Evolutionary conservation across 2,888 invertebrate species (phyloP).

Genomic region (Caenorhabditis drosophilae): DNA sequence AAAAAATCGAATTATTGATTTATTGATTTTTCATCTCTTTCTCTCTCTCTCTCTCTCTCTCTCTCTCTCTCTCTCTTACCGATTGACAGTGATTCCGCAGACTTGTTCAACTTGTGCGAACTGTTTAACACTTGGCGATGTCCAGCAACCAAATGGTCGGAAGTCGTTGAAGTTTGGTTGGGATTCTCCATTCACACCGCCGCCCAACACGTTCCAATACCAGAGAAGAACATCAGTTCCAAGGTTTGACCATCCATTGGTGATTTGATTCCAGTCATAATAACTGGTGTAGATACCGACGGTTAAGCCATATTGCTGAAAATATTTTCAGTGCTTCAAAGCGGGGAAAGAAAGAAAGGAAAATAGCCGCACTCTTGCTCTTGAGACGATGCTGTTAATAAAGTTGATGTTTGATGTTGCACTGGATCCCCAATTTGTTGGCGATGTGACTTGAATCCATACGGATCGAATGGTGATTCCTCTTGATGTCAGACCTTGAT

Average conservation of each 20-base stretch:
- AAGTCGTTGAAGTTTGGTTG: conserved; percentile 47
- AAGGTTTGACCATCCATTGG: conserved; percentile 34
- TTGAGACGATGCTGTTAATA: conserved; percentile 39
- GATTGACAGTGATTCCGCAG: conserved; percentile 41
- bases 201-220: conserved; percentile 51
- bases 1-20: background rate
- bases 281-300: conserved; percentile 52
- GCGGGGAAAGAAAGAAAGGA: background rate
- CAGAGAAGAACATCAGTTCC: conserved; percentile 37
- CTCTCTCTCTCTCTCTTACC: too few species aligned
- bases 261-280: conserved; percentile 55
- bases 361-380: conserved; percentile 36
- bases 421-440: conserved; percentile 49
- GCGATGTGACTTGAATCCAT: conserved; percentile 57
- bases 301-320: conserved; percentile 39
- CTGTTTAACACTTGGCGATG: conserved; percentile 45
- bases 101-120: conserved; percentile 50
- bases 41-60: too few species aligned
- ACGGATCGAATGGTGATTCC: conserved; percentile 47
- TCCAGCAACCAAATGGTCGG: conserved; percentile 50
- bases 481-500: conserved; percentile 38
- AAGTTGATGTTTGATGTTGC: conserved; percentile 42
- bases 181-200: conserved; percentile 44
- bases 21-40: too few species aligned
- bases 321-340: background rate